Evolutionary conservation across 2,888 invertebrate genomes (phyloP).

Genomic region (Patella ulyssiponensis): DNA sequence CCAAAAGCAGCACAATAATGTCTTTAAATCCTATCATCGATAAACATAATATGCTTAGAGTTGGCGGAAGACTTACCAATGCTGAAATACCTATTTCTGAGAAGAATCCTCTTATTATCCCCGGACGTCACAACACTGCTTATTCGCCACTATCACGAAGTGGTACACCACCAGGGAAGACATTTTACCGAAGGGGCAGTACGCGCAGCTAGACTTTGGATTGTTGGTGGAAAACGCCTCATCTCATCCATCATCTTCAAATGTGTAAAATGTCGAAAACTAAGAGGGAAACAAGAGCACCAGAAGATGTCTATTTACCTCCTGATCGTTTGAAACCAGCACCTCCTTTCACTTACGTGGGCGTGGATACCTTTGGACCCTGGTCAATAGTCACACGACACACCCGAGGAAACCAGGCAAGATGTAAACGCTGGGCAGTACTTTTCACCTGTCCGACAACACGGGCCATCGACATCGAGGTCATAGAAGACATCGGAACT

Average conservation of each 20-base stretch:
- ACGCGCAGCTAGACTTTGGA: constrained; percentile 14
- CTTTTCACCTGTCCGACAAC: no score
- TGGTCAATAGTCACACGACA: not conserved
- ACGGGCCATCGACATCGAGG: no score
- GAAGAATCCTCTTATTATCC: constrained; percentile 15
- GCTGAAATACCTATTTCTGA: not conserved
- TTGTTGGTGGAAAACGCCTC: constrained; percentile 6
- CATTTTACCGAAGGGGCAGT: constrained; percentile 17
- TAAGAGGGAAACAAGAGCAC: constrained; percentile 1
- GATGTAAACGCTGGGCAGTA: not conserved
- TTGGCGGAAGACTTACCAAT: not conserved
- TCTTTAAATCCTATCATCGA: constrained; percentile 15
- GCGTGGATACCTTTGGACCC: constrained; percentile 24
- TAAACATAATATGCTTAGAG: constrained; percentile 12
- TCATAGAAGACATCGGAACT: no score
- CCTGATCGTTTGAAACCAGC: constrained; percentile 7
- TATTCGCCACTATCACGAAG: constrained; percentile 7
- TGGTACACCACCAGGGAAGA: constrained; percentile 13
- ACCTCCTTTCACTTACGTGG: constrained; percentile 20
- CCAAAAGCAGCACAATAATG: constrained; percentile 5
- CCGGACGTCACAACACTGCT: constrained; percentile 4
- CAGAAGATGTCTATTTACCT: constrained; percentile 30
- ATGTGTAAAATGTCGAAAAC: constrained; percentile 8
- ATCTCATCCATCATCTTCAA: not conserved
- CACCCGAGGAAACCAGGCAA: not conserved